phyloP scores from a whole-genome alignment of 2,888 invertebrate species.

The Habroteleia sp. region DNA sequence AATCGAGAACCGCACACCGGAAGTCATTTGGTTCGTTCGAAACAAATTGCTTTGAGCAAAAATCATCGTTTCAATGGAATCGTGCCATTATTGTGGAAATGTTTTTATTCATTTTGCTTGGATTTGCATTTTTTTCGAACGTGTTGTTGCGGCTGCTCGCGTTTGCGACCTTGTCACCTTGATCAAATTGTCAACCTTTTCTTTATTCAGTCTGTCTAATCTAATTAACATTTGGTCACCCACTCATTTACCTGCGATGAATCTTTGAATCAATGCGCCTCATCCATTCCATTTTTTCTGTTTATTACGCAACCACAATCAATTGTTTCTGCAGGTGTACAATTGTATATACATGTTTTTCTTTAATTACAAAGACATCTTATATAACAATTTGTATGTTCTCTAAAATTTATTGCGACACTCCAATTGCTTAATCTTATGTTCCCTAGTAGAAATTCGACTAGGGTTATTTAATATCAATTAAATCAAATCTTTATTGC shows the following conservation, averaged over 20 bases:
- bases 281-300: not conserved
- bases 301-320: no score
- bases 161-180: constrained; percentile 34
- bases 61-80: constrained; percentile 66
- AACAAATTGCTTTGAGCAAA: constrained; percentile 66
- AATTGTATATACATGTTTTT: no score
- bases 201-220: constrained; percentile 33
- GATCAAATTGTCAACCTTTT: constrained; percentile 22
- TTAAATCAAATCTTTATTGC: no score
- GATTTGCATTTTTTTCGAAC: constrained; percentile 62
- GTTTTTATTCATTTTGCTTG: constrained; percentile 62
- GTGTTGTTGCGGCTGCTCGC: constrained; percentile 31
- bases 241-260: not conserved
- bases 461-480: no score
- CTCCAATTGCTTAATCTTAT: no score
- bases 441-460: no score
- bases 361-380: no score
- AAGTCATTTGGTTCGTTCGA: constrained; percentile 64
- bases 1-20: constrained; percentile 66
- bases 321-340: no score
- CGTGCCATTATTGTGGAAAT: constrained; percentile 63
- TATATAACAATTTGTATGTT: no score
- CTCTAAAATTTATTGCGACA: no score
- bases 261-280: not conserved
- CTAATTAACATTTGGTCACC: constrained; percentile 25